Evolutionary conservation across 2,888 invertebrate genomes (phyloP), one percentile per base, ranked within the genome.

Genomic region (Flexamia atlantica): DNA sequence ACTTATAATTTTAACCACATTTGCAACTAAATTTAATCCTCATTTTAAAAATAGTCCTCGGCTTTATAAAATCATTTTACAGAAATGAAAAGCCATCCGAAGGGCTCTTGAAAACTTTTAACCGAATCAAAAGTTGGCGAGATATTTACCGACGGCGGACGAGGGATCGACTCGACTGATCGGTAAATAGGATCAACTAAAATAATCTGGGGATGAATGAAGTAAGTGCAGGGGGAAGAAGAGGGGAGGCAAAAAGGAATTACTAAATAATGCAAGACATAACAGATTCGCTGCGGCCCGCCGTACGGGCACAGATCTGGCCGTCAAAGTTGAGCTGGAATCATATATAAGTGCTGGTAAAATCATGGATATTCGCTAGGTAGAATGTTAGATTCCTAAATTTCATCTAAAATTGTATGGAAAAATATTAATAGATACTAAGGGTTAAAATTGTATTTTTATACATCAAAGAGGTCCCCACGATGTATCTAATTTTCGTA

Each of bases 261-360:
- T 68, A 32, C 83, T 85, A 70, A 85, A 85, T 85, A 85, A 85
- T 85, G 81, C 85, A 85, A 36, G 74, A 82, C 70, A 83, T 85
- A 85, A 84, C 85, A 85, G 85, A 85, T 85, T 84, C 84, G 83
- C 84, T 57, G 83, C 80, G 83, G 72, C 25, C 50, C 36, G 80
- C 70, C 83, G 57, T 53, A 80, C 25, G 53, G 68, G 85, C 40
- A 84, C 84, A 85, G 85, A 84, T 84, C 84, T 72, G 83, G 76
- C 89, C 89, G 89, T 89, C 86, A 89, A 89, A 89, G 85, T 89
- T 89, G 89, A 89, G 87, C 88, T 89, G 89, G 2, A 57, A 36
- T 81, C 53, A 53, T n/a, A n/a, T n/a, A n/a, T n/a, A n/a, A n/a
- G n/a, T n/a, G n/a, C n/a, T n/a, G n/a, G n/a, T n/a, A n/a, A n/a